These are phyloP conservation scores for Zelostemma sp. DNA, from an alignment of 1,140 invertebrate species.

Conservation along the genomic window DNA sequence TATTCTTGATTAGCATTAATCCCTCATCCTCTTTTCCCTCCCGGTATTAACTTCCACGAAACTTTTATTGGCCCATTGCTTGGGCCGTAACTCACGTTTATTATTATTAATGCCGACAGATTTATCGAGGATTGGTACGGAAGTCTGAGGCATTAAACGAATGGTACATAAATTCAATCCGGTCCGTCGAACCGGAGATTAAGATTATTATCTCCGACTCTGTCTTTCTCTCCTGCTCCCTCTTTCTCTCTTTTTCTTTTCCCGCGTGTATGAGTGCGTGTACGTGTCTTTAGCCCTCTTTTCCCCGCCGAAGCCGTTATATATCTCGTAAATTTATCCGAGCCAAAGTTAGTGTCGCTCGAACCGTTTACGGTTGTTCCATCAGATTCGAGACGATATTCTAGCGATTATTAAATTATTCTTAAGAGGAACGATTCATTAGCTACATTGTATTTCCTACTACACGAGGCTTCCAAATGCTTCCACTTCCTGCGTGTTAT, in stretches of 20 bases:
- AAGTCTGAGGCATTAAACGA: constrained; percentile 55
- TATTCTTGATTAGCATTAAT: constrained; percentile 67
- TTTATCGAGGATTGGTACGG: constrained; percentile 62
- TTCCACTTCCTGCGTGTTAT: too few relatives aligned
- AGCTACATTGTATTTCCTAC: not conserved
- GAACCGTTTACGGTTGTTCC: not conserved
- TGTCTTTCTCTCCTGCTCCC: constrained; percentile 5
- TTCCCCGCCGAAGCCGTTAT: not conserved
- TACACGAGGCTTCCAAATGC: too few relatives aligned
- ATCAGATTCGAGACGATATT: not conserved
- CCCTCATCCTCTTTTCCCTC: constrained; percentile 28
- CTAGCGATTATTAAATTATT: not conserved
- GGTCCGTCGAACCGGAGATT: constrained; percentile 42
- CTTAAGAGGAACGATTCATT: not conserved
- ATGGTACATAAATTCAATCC: constrained; percentile 59
- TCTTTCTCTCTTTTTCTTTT: not conserved
- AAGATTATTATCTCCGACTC: constrained; percentile 17
- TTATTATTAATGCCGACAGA: constrained; percentile 66
- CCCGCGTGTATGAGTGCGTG: too few relatives aligned
- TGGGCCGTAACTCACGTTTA: constrained; percentile 61
- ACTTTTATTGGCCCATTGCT: constrained; percentile 61
- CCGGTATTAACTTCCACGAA: constrained; percentile 54
- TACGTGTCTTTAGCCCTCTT: not conserved
- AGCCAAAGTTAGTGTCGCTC: not conserved
- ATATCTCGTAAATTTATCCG: constrained; percentile 10